Conservation (phyloP, 1,140 invertebrate species). For the Sarcophaga bullata region DNA sequence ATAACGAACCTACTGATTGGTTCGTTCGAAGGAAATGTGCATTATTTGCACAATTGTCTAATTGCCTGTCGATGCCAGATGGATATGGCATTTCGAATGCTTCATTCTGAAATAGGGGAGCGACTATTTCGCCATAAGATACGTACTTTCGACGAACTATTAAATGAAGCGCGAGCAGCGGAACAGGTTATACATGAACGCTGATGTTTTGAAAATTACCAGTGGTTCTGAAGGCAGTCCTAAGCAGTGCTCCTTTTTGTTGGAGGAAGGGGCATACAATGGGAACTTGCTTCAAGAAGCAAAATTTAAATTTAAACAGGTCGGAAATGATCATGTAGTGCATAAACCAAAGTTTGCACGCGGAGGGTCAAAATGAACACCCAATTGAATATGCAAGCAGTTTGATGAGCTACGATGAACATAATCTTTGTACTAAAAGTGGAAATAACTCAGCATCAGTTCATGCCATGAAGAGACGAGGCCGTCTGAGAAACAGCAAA, state of each 20-base stretch:
- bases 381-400: slow-evolving; percentile 67
- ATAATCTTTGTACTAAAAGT: no score
- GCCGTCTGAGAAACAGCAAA: no score
- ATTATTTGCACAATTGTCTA: no score
- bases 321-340: not conserved
- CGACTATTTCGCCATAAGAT: no score
- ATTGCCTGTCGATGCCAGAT: no score
- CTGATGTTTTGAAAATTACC: not conserved
- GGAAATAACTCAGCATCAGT: no score
- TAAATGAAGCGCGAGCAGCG: no score
- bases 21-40: slow-evolving; percentile 42
- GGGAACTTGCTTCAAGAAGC: not conserved
- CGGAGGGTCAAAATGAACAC: slow-evolving; percentile 56
- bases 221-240: not conserved
- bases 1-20: slow-evolving; percentile 40
- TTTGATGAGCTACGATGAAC: slow-evolving; percentile 56
- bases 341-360: slow-evolving; percentile 49
- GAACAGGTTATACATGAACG: no score
- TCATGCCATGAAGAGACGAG: no score
- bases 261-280: slow-evolving; percentile 10
- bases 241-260: slow-evolving; percentile 28
- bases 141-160: no score
- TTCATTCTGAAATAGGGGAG: no score
- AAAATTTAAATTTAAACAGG: not conserved
- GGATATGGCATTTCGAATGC: no score